Evolutionary conservation across 2,888 invertebrate genomes (phyloP).

Genomic region (Netelia inedita): DNA sequence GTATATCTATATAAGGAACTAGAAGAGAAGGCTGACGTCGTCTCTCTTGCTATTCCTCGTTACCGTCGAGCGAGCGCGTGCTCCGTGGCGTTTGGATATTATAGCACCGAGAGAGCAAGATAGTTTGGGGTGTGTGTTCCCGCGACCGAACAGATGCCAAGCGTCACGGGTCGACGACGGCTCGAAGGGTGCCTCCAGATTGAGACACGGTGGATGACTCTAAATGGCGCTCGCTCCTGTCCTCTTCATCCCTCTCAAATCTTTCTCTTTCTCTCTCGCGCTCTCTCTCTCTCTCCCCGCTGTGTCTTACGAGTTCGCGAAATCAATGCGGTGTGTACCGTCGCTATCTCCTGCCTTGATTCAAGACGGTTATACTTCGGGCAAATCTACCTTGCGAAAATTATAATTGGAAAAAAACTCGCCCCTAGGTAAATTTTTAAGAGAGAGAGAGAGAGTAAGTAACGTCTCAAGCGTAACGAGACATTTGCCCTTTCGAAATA

Average conservation of each 20-base stretch:
- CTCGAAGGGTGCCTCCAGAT: constrained; percentile 83
- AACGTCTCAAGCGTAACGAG: background rate
- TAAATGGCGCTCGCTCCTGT: constrained; percentile 82
- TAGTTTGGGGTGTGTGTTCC: constrained; percentile 51
- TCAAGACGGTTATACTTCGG: constrained; percentile 6
- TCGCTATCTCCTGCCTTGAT: constrained; percentile 34
- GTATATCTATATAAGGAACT: constrained; percentile 34
- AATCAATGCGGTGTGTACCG: constrained; percentile 64
- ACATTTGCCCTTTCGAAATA: background rate
- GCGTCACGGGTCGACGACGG: constrained; percentile 84
- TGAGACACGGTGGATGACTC: constrained; percentile 85
- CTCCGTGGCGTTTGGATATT: constrained; percentile 47
- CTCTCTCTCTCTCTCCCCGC: constrained; percentile 34
- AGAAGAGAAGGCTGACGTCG: constrained; percentile 42
- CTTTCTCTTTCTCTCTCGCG: constrained; percentile 55
- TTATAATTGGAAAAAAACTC: constrained; percentile 50
- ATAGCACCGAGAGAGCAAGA: constrained; percentile 37
- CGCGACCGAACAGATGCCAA: constrained; percentile 83
- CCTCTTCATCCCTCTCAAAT: constrained; percentile 57
- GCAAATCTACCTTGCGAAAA: constrained; percentile 32
- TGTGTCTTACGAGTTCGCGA: constrained; percentile 56
- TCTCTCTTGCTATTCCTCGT: constrained; percentile 64
- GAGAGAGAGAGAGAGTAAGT: background rate
- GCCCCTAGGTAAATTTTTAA: constrained; percentile 4
- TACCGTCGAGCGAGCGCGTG: constrained; percentile 67